These are phyloP conservation scores for Cactoblastis cactorum DNA, from an alignment of 2,888 invertebrate genomes.

Conservation along the genomic window DNA sequence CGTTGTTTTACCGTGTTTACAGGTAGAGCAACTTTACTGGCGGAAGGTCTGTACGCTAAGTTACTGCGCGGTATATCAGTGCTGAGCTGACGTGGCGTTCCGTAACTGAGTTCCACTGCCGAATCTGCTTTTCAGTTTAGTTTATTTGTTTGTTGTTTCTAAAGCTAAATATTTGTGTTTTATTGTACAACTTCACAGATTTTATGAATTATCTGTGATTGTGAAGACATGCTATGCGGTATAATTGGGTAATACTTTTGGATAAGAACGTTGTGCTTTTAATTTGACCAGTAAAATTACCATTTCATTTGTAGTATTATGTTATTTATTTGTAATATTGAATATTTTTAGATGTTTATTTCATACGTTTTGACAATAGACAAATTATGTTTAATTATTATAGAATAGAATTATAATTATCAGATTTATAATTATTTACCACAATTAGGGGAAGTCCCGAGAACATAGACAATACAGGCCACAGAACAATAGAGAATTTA, in stretches of 20 bases:
- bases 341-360: too few species aligned
- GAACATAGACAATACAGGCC: background rate
- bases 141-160: conserved; percentile 2
- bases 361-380: too few species aligned
- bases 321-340: too few species aligned
- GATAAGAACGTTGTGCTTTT: too few species aligned
- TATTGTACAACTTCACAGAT: too few species aligned
- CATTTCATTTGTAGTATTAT: too few species aligned
- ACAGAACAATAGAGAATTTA: conserved; percentile 3
- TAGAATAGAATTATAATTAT: too few species aligned
- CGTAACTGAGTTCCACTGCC: background rate
- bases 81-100: background rate
- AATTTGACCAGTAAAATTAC: too few species aligned
- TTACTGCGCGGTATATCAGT: background rate
- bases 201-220: too few species aligned
- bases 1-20: background rate
- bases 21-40: background rate
- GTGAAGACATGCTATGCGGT: background rate
- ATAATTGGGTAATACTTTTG: too few species aligned
- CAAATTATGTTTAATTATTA: too few species aligned
- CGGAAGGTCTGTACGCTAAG: background rate
- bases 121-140: background rate
- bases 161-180: background rate
- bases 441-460: background rate
- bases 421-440: too few species aligned